Evolutionary conservation across 2,113 vertebrate species (phyloP), one percentile per base, ranked within the genome.

Genomic region (Psephotus haematonotus): DNA sequence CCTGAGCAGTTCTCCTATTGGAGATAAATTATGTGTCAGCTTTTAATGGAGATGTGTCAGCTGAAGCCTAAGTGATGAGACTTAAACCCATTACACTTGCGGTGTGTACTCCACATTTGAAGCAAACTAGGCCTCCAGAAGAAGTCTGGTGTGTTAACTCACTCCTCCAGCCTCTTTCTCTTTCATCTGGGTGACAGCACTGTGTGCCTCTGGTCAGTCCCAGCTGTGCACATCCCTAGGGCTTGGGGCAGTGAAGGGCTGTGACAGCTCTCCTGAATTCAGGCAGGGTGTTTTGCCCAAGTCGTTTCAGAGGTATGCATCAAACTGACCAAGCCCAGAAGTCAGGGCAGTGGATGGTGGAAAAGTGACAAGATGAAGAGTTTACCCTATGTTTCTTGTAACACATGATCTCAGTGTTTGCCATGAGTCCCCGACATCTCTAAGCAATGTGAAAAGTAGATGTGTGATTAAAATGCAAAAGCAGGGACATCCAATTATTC

Each of bases 191-290:
- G 7, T 49, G 59, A 23, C 44, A 65, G 44, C 8, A 2, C 15
- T 4, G 0, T 0, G 0, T 37, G 41, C 31, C 67, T 62, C 24
- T 0, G 1, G 24, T 50, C 6, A 0, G 20, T 20, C 17, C 35
- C 8, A 3, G 14, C 59, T 62, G 37, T 4, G 7, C 27, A 14
- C 22, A 68, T 35, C 23, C 44, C 55, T 35, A 5, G 25, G 55
- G 19, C 37, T 20, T 0, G 0, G 14, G 31, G 37, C 14, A 55
- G 20, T 2, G 3, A 83, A 41, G 13, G 14, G 28, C 31, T 49
- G 55, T 43, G 31, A 67, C 49, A 41, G 1, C 24, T 59, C 16
- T 55, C 18, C 53, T 46, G 70, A 74, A 37, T 18, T 52, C 37
- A 55, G 31, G 22, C 63, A 46, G 17, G 19, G 7, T 72, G 20